Evolutionary conservation across 2,797 vertebrate genomes (phyloP).

Genomic region (Anguilla marmorata): DNA sequence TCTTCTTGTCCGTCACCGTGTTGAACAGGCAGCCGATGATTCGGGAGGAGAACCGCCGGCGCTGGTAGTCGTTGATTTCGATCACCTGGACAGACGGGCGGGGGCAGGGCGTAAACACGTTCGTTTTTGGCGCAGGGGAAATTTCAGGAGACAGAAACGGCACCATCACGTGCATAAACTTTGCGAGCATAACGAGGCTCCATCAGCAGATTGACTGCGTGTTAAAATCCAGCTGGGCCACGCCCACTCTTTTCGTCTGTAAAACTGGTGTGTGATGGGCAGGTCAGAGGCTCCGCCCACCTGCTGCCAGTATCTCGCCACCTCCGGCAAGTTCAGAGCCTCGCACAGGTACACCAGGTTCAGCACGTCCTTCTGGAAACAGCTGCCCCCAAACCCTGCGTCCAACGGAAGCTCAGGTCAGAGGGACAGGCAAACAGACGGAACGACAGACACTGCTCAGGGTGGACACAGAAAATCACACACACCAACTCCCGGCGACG

Average conservation of each 20-base stretch:
- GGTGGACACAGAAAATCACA: no score
- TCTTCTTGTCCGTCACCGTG: constrained; percentile 48
- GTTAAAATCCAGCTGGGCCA: neutral
- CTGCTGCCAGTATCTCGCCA: constrained; percentile 55
- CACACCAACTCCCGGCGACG: no score
- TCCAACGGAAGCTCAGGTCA: neutral
- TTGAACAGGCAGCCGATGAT: constrained; percentile 54
- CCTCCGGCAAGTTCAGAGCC: constrained; percentile 44
- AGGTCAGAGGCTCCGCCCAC: constrained; percentile 30
- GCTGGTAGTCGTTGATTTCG: constrained; percentile 48
- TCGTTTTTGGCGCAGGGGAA: no score
- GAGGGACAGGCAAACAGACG: neutral
- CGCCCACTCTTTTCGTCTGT: neutral
- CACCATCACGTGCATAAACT: neutral
- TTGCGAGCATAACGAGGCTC: neutral
- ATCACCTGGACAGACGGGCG: constrained; percentile 38
- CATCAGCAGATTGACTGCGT: neutral
- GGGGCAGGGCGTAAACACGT: no score
- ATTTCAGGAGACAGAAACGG: no score
- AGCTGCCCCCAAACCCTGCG: constrained; percentile 48
- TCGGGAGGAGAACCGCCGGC: constrained; percentile 46
- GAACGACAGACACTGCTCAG: neutral
- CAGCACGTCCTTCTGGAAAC: constrained; percentile 50
- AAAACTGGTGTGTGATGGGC: neutral
- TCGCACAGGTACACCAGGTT: constrained; percentile 49